Percentiles rank a stretch among this genome's conserved stretches.
phyloP scores from a whole-genome alignment of 2,888 invertebrate species.

The Argyra leucocephala region DNA sequence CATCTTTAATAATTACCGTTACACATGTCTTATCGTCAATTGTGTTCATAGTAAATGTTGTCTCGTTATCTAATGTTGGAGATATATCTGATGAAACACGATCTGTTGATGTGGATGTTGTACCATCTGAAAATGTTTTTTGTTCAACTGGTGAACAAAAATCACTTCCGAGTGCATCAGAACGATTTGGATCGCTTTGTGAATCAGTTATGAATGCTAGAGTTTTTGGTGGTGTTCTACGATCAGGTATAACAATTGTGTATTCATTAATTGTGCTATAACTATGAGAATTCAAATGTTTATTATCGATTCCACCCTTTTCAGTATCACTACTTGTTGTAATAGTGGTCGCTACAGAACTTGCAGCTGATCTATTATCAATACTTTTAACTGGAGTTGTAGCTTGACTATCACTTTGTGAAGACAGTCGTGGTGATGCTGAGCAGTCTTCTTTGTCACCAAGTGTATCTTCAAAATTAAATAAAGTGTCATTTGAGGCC shows the following conservation, averaged over 20 bases:
- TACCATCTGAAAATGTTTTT: slow-evolving; percentile 26
- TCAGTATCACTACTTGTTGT: slow-evolving; percentile 12
- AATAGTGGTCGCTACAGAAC: slow-evolving; percentile 13
- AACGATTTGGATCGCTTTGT: slow-evolving; percentile 7
- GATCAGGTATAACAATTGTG: background rate
- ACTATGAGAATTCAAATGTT: background rate
- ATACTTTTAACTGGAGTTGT: slow-evolving; percentile 18
- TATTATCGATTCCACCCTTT: background rate
- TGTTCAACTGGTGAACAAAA: slow-evolving; percentile 27
- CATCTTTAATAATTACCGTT: slow-evolving; percentile 25
- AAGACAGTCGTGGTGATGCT: slow-evolving; percentile 24
- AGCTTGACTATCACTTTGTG: slow-evolving; percentile 20
- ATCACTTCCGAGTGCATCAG: slow-evolving; percentile 19
- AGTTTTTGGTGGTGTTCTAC: slow-evolving; percentile 21
- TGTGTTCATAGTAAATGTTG: slow-evolving; percentile 25
- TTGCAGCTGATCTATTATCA: slow-evolving; percentile 15
- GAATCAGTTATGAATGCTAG: slow-evolving; percentile 14
- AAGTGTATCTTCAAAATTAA: slow-evolving; percentile 28
- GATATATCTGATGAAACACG: slow-evolving; percentile 23
- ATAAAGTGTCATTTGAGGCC: slow-evolving; percentile 29
- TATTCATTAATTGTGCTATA: slow-evolving; percentile 9
- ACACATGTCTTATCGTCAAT: slow-evolving; percentile 26
- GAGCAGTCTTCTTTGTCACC: slow-evolving; percentile 25
- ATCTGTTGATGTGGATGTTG: slow-evolving; percentile 23
- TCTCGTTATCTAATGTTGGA: slow-evolving; percentile 23